Evolutionary conservation across 2,113 vertebrate species (phyloP), one percentile per base, ranked within the genome.

Genomic region (Galemys pyrenaicus): DNA sequence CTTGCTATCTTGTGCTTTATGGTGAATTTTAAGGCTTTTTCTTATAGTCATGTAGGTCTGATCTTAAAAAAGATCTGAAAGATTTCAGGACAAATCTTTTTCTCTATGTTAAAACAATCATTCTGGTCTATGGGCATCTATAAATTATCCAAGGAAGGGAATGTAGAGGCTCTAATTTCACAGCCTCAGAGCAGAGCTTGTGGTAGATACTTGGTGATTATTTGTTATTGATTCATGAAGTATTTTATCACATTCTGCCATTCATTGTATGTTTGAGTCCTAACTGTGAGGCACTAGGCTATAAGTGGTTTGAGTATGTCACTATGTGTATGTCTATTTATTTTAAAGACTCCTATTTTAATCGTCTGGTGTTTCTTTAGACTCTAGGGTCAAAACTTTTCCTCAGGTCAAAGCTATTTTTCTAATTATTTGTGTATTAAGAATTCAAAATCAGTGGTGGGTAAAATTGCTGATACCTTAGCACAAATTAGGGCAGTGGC

Each of bases 1-100:
- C 74, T 83, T 95, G 68, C 54, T 94, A 80, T 92, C 94, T 97
- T 96, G 65, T 93, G 64, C 91, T 94, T 93, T 90, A 92, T 95
- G 85, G 46, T 87, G 71, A 90, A 94, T 94, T 95, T 84, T 87
- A 82, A 84, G 70, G 64, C 19, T 70, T 77, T 94, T 89, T 80
- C 58, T 93, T 93, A 37, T 49, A 95, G 49, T 71, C 87, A 67
- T 80, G 28, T 70, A 79, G 62, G 65, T 91, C 13, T 94, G 70
- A 84, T 89, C 44, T 96, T 83, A 87, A 84, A 87, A 58, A 91
- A 74, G 75, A 90, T 92, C 39, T 41, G 84, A 89, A 95, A 56
- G 41, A 92, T 92, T 96, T 87, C 39, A 80, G 88, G 87, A 56
- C 91, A 90, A 82, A 86, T 67, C 73, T 92, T 78, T 94, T 91